Base-by-base conservation (phyloP, 2,113 vertebrate species). In the Pao palembangensis region DNA sequence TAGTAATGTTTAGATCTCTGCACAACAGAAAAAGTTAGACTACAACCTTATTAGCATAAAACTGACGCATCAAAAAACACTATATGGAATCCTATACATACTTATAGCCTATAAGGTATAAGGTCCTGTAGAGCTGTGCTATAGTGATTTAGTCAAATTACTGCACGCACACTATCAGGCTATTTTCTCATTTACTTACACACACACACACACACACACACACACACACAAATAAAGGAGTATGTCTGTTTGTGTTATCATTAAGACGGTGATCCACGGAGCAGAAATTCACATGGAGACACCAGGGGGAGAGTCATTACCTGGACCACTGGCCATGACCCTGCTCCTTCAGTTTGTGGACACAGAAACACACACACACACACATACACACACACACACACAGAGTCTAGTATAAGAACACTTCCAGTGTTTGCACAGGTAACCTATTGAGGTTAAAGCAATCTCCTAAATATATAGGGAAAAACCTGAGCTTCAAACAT, bases 251-350 rank as follows among this genome's bases (percentile, higher is more conserved):
- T 55, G 58, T 75, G 69, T 50, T 67, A 76, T 83, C 80, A 85
- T 88, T 88, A 88, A 77, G 70, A 72, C 51, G 67, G 31, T 64
- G 76, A 69, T 78, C 76, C 69, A 59, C 51, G 69, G 75, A 79
- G 82, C 76, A 77, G 69, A 78, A 86, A 84, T 79, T 67, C 69
- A 41, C 76, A 79, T 75, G 71, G 85, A 23, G 13, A 23, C 61
- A 69, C 52, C 38, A 23, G 67, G 61, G 73, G 79, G 81, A 90
- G 91, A 92, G 91, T 92, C 92, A 95, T 96, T 95, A 94, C 91
- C 83, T 93, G 93, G 93, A 85, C 88, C 93, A 94, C 79, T 94
- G 93, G 88, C 90, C 93, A 89, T 93, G 92, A 92, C 87, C 93
- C 92, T 88, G 92, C 93, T 94, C 92, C 91, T 87, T 81, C 90